Base-by-base conservation (phyloP, 2,888 invertebrate genomes). In the Hirtodrosophila duncani region DNA sequence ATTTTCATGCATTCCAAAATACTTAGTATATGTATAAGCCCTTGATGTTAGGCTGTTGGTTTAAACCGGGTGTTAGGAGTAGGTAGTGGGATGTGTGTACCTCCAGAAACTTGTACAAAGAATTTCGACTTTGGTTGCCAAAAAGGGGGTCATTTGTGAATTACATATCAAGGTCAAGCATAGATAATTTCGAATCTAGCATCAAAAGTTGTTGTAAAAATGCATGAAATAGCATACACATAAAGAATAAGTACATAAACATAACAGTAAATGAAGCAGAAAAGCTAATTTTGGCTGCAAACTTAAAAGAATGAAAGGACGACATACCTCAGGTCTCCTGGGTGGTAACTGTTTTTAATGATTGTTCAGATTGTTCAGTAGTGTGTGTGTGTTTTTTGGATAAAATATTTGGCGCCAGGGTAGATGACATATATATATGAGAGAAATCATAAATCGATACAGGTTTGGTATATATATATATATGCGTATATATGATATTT, bases 281-380 rank as follows among this genome's bases (percentile, higher is more conserved):
- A 65, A 72, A 45, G 69, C 78, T 63, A 63, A 70, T 77, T n/a
- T n/a, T 75, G 60, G 75, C 58, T 67, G 39, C 14, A 8, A 64
- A 81, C 59, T 43, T 29, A 63, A 70, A 63, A 75, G 21, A 29
- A 59, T 53, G n/a, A n/a, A n/a, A n/a, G n/a, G n/a, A 60, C 69
- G 82, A 91, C 93, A 89, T 92, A 95, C 95, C 94, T 95, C 95
- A 85, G 95, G 94, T 90, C 93, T 93, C 89, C 94, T 91, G 88
- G 94, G 93, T 87, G 94, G 94, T 90, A 92, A 91, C 94, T 94
- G 91, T 82, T 62, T 62, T 63, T n/a, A n/a, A 53, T 67, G 66
- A 69, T 64, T 55, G 45, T 63, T 61, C 53, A 45, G 48, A 41
- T 63, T 43, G 20, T 44, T 55, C 36, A n/a, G 34, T 48, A 41